Base-by-base conservation (phyloP, 2,888 invertebrate genomes). In the Pogonocherus hispidulus region DNA sequence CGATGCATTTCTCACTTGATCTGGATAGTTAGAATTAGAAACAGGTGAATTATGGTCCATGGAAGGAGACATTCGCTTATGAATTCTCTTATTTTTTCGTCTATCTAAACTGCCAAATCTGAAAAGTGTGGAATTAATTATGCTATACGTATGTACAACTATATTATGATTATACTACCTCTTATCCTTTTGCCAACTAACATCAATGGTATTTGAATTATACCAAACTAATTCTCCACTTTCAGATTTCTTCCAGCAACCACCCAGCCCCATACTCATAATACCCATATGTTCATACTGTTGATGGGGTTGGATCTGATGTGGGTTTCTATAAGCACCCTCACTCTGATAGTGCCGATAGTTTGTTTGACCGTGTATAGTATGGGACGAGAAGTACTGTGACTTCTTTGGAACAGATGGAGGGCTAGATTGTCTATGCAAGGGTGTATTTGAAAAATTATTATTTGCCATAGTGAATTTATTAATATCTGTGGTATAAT, bases 31-130 rank as follows among this genome's bases (percentile, higher is more conserved):
- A 2, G 81, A 78, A 20, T 78, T 77, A 2, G 81, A 78, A 20
- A 82, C 79, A 20, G 78, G 76, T 2, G 81, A 84, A 75, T 84
- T 86, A 54, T 80, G 79, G 66, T 84, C 83, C 27, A 82, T 80
- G 70, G 78, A 78, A 20, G 85, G 84, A 11, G 84, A 83, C 32
- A 83, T 79, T 63, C 84, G 76, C 75, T 83, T 85, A 59, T 84
- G 83, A 44, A 84, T 55, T 57, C 83, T 78, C 72, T 83, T 86
- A 62, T 87, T 87, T 84, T 87, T 88, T 80, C 89, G 86, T 37
- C 90, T 85, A 81, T 90, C 90, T 35, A 90, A 84, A 80, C 90
- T 90, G 2, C 90, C 90, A 80, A 89, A 90, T 76, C 89, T 87
- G 62, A 44, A 78, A 79, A 63, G 57, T 32, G 22, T 51, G 3